Evolutionary conservation across 2,113 vertebrate genomes (phyloP), one percentile per base, ranked within the genome.

Genomic region (Centropus bengalensis): DNA sequence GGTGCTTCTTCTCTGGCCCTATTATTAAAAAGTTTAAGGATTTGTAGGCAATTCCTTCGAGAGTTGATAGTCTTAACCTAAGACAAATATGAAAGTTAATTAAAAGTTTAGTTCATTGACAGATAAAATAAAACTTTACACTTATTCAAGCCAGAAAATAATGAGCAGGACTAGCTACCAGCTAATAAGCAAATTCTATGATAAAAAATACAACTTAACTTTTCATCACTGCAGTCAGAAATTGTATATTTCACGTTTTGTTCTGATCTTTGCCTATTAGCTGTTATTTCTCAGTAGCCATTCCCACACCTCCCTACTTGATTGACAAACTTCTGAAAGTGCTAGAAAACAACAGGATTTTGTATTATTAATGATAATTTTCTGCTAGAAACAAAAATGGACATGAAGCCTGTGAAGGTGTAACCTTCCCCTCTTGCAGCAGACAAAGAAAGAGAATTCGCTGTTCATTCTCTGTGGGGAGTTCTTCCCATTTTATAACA

Each of bases 21-120:
- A 94, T 86, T 93, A 83, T 96, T 95, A 52, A 74, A 91, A 93
- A 93, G 60, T 94, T 92, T 84, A 94, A 84, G 62, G 80, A 80
- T 90, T 95, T 91, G 60, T 38, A 92, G 63, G 79, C 69, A 92
- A 86, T 52, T 92, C 94, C 92, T 83, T 74, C 92, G 92, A 91
- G 95, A 96, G 91, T 63, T 76, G 86, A 88, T 94, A 92, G 88
- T 83, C 73, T 88, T 81, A 84, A 94, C 54, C 82, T 87, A 92
- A 92, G 83, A 91, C 88, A 93, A 96, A 90, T 90, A 94, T 24
- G 27, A 55, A 95, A 90, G 86, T 93, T 94, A 95, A 95, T 96
- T 95, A 95, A 93, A 96, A 95, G 86, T 95, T 95, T 93, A 84
- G 95, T 86, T 86, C 86, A 81, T 71, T 86, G 94, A 88, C 59